Base-by-base conservation (phyloP, 2,888 invertebrate species). In the Crematogaster levior region DNA sequence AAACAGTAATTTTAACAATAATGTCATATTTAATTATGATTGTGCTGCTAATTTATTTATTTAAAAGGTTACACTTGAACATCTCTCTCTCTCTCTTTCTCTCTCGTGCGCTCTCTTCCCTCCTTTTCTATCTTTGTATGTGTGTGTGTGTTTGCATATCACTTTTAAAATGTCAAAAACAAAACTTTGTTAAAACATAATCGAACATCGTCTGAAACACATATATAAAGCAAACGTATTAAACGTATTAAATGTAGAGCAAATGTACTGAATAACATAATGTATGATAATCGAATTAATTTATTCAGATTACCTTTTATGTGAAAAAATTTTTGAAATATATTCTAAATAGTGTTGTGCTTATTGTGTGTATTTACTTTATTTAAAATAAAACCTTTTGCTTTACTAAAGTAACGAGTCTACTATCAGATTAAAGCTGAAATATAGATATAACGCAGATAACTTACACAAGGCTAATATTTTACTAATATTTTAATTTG, bases 161-260 rank as follows among this genome's bases (percentile, higher is more conserved):
- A 58, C 30, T 30, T 56, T 58, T 58, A 58, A 30, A 58, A 58
- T 58, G 30, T 58, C 30, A 58, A 58, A 58, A 58, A 30, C 58
- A 58, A 27, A 56, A 30, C 30, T 56, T 15, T 58, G 9, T 58
- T 58, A 58, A 58, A 58, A 30, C 58, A 58, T 58, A 58, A 58
- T 58, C n/a, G 58, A 58, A 18, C 30, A 58, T 58, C 30, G 30
- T 58, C 18, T 58, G 9, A 58, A 58, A 34, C 10, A 34, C 4
- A n/a, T 27, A n/a, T 27, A 30, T 63, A 40, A 63, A 63, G n/a
- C 21, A 63, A 61, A 40, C 9, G 15, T 63, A 63, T 61, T 61
- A 9, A 37, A 61, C 30, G n/a, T n/a, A n/a, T 37, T 1, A 61
- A 61, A 61, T 40, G 21, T 63, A 40, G 40, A 63, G 12, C 24